These are phyloP conservation scores for Epinotia demarniana DNA, from an alignment of 2,888 invertebrate species.

Conservation along the genomic window DNA sequence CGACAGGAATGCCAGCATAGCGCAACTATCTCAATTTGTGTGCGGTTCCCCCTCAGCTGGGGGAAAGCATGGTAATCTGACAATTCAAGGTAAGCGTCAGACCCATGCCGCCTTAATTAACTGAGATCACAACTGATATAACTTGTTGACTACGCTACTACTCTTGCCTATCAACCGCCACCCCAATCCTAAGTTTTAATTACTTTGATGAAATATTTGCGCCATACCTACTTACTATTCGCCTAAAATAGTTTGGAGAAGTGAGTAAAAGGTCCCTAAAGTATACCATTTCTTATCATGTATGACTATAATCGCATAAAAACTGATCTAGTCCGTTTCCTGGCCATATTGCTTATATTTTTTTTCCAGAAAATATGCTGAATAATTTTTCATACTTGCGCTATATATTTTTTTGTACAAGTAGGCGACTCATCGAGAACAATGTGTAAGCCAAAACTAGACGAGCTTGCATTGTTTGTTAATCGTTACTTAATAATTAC, in stretches of 20 bases:
- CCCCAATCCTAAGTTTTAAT: constrained; percentile 49
- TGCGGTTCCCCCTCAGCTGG: neutral
- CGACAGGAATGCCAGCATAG: constrained; percentile 22
- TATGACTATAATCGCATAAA: too few species aligned
- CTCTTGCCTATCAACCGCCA: constrained; percentile 47
- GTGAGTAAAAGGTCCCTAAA: constrained; percentile 15
- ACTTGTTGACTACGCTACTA: too few species aligned
- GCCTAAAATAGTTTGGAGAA: constrained; percentile 31
- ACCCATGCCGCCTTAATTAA: constrained; percentile 49
- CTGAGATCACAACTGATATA: constrained; percentile 45
- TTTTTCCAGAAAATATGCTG: too few species aligned
- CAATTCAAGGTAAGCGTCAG: constrained; percentile 38
- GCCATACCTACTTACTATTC: constrained; percentile 39
- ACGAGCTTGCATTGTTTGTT: too few species aligned
- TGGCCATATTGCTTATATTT: too few species aligned
- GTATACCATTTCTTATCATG: neutral
- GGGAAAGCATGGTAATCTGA: constrained; percentile 40
- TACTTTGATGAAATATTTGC: constrained; percentile 47
- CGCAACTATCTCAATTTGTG: constrained; percentile 28
- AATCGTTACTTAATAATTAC: too few species aligned
- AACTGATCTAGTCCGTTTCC: too few species aligned
- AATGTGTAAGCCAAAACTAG: too few species aligned
- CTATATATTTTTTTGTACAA: too few species aligned
- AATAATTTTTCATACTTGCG: too few species aligned
- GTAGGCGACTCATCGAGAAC: too few species aligned